Base-by-base conservation (phyloP, 92 coral and sea anemone species). In the Heliopora coerulea region DNA sequence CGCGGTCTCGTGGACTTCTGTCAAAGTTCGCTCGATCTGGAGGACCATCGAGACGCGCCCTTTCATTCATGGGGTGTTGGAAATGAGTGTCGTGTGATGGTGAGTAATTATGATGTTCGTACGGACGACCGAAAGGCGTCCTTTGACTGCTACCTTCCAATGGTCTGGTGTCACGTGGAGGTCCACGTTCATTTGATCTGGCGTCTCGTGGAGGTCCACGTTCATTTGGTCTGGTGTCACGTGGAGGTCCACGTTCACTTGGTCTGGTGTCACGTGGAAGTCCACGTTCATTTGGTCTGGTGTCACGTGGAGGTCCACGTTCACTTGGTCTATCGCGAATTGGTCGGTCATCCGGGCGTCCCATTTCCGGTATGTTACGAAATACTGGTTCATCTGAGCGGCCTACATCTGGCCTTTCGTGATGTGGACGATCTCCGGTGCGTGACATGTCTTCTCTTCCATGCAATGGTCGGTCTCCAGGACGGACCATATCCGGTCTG, bases 1-100 rank as follows among this genome's bases (percentile, higher is more conserved):
- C 25, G 25, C 30, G 74, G 2, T 67, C 74, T 44, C 74, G 74
- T 12, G 59, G 57, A 25, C 74, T 48, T 67, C 41, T 67, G 49
- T 35, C 59, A 19, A 67, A 67, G 32, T 48, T 31, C 6, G 32
- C n/a, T 26, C 34, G 29, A 46, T 67, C 74, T 18, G 72, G 34
- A 8, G 58, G 58, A 39, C 19, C 54, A 52, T 19, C 72, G 34
- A 35, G 41, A 54, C 13, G 41, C 72, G 17, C 52, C 34, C 48
- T 52, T 65, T 65, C 54, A 11, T 39, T 65, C 72, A 40, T 26
- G 72, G 42, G 4, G 42, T 4, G 6, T 11, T 37, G 42, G 42
- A 37, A 37, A 4, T 37, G 42, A 37, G 42, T 4, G 42, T 37
- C 42, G 11, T 37, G 42, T 4, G 42, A 37, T 37, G 6, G 42